Conservation (phyloP, 2,797 vertebrate species). For the Parambassis ranga region DNA sequence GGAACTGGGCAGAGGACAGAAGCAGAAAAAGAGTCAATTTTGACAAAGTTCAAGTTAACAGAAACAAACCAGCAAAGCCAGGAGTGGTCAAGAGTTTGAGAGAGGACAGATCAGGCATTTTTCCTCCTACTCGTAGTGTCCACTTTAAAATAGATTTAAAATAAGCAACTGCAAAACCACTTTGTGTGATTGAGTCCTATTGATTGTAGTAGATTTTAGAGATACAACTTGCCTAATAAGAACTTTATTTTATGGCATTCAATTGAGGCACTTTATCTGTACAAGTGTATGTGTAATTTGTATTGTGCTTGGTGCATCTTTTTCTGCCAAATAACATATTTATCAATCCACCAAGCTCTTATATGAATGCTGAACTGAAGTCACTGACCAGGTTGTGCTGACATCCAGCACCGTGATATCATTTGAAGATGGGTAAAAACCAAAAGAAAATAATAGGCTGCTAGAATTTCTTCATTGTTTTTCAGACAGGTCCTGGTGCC, state of each 20-base stretch:
- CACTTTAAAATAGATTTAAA: background rate
- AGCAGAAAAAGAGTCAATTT: background rate
- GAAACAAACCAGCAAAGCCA: background rate
- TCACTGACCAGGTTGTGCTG: slow-evolving; percentile 12
- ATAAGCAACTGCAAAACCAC: background rate
- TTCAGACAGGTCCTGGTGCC: slow-evolving; percentile 12
- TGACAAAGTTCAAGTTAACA: background rate
- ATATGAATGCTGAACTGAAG: slow-evolving; percentile 21
- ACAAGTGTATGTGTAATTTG: too few species aligned
- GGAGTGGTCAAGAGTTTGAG: background rate
- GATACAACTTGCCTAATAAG: background rate
- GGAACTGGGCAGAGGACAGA: slow-evolving; percentile 83
- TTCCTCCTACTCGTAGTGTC: background rate
- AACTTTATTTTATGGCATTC: slow-evolving; percentile 1
- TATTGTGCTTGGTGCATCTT: too few species aligned
- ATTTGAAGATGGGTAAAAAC: slow-evolving; percentile 15
- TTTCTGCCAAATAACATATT: slow-evolving; percentile 28
- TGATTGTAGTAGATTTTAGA: background rate
- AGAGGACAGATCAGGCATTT: background rate
- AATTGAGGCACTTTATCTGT: background rate
- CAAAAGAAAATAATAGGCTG: slow-evolving; percentile 5
- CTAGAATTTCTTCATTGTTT: slow-evolving; percentile 28
- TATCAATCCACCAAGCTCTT: slow-evolving; percentile 18
- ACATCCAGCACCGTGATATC: slow-evolving; percentile 19
- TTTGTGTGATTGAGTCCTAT: background rate